Evolutionary conservation across 1,140 invertebrate species (phyloP).

Genomic region (Rhagoletis pomonella): DNA sequence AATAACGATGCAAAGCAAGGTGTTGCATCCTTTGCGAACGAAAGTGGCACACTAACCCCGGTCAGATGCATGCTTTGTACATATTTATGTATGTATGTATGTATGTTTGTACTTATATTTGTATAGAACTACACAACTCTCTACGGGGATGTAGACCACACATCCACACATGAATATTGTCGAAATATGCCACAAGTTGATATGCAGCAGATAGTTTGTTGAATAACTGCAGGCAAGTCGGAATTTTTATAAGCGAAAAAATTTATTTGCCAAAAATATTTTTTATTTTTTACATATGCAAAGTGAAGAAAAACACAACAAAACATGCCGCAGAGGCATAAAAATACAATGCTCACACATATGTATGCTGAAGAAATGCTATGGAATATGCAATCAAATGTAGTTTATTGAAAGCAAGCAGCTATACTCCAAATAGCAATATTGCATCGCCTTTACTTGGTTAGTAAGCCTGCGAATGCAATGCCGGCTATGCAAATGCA

Average conservation of each 20-base stretch:
- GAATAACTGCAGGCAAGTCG: slow-evolving; percentile 41
- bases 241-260: slow-evolving; percentile 40
- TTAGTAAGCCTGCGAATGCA: slow-evolving; percentile 3
- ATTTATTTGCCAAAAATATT: slow-evolving; percentile 43
- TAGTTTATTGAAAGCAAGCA: slow-evolving; percentile 27
- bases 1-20: neutral
- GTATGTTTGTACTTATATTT: neutral
- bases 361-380: neutral
- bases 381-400: slow-evolving; percentile 2
- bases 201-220: slow-evolving; percentile 43
- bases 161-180: neutral
- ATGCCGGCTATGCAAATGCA: neutral
- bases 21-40: neutral
- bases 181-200: slow-evolving; percentile 3
- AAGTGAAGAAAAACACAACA: neutral
- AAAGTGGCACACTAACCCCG: slow-evolving; percentile 37
- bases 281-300: neutral
- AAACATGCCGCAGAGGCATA: neutral
- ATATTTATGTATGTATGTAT: neutral
- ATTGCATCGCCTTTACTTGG: neutral
- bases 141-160: neutral
- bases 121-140: neutral
- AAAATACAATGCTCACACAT: neutral
- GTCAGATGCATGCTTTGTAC: neutral
- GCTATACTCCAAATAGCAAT: neutral